These are phyloP conservation scores for Syrphus vitripennis DNA, from an alignment of 2,888 invertebrate genomes.

Conservation along the genomic window DNA sequence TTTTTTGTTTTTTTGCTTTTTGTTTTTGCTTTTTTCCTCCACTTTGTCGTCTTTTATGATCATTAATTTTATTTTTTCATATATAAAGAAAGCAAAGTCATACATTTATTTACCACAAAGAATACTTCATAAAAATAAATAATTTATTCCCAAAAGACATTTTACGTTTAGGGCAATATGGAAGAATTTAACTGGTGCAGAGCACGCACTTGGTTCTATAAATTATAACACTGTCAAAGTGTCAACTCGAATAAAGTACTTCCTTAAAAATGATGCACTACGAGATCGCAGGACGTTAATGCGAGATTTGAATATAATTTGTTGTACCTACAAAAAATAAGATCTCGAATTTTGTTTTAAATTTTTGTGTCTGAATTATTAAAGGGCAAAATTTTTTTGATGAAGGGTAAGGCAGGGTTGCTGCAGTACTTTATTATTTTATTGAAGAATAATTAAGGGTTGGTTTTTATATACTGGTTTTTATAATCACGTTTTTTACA, in stretches of 20 bases:
- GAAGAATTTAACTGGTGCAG: neutral
- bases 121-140: constrained; percentile 27
- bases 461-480: too few relatives aligned
- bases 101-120: constrained; percentile 50
- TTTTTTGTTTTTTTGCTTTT: neutral
- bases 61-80: constrained; percentile 60
- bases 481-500: too few relatives aligned
- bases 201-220: constrained; percentile 29
- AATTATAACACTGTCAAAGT: constrained; percentile 61
- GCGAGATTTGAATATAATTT: neutral
- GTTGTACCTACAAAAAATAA: neutral
- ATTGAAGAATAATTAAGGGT: too few relatives aligned
- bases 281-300: neutral
- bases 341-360: neutral
- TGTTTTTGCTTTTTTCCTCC: neutral
- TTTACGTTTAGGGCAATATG: constrained; percentile 5
- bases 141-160: constrained; percentile 24
- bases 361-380: neutral
- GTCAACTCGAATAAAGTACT: constrained; percentile 45
- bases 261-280: constrained; percentile 25
- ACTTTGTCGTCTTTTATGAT: constrained; percentile 55
- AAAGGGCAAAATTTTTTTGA: neutral
- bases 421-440: too few relatives aligned
- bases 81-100: constrained; percentile 38
- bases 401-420: too few relatives aligned